Percentiles rank a stretch among this genome's conserved stretches.
Conservation (phyloP, 2,113 vertebrate genomes). For the Turnix velox region DNA sequence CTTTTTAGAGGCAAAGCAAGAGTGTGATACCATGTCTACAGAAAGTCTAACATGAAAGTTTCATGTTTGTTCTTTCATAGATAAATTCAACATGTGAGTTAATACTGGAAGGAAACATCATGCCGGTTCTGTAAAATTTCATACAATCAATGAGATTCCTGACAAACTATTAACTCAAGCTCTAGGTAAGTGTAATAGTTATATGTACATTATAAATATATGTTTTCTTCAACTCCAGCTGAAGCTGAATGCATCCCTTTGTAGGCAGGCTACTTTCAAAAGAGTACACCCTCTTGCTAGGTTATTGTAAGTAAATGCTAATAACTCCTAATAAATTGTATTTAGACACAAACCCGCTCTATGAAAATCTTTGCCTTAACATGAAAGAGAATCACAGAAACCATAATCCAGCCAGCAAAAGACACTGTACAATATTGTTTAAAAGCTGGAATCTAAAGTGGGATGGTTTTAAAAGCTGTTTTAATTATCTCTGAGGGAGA, state of each 20-base stretch:
- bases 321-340: background rate
- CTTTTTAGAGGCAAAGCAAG: background rate
- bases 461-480: background rate
- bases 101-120: background rate
- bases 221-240: background rate
- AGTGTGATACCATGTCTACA: background rate
- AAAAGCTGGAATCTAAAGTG: background rate
- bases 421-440: background rate
- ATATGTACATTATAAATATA: accelerated
- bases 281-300: background rate
- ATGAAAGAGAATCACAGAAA: background rate
- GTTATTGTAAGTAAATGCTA: background rate
- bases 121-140: background rate
- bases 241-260: background rate
- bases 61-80: background rate
- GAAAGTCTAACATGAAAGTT: background rate
- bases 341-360: background rate
- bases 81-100: background rate
- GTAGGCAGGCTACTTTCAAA: background rate
- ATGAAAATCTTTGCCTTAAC: background rate
- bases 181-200: background rate
- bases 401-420: background rate
- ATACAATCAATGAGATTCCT: background rate
- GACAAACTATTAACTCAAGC: background rate
- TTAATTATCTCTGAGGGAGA: background rate